Evolutionary conservation across 2,113 vertebrate species (phyloP).

Genomic region (Hydrochoerus hydrochaeris): DNA sequence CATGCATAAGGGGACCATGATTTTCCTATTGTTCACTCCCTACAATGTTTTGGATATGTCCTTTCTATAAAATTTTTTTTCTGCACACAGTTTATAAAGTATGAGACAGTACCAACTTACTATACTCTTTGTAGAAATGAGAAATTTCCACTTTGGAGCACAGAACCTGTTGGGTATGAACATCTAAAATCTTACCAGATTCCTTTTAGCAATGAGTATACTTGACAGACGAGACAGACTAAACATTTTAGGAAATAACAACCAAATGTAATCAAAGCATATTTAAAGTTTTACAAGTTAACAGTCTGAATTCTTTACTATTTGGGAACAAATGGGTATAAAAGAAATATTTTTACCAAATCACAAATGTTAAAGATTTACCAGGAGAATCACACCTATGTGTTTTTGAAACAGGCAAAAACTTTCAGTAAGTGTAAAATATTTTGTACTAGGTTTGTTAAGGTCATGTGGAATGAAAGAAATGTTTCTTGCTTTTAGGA

Average conservation of each 20-base stretch:
- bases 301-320: background rate
- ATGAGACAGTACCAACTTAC: background rate
- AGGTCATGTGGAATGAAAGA: background rate
- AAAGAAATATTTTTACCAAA: constrained; percentile 14
- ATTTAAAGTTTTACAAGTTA: background rate
- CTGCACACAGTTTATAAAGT: background rate
- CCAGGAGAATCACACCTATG: background rate
- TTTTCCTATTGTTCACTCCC: background rate
- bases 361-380: background rate
- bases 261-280: background rate
- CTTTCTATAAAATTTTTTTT: constrained; percentile 1
- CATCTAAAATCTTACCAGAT: background rate
- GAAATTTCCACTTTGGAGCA: background rate
- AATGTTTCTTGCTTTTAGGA: background rate
- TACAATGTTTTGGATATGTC: background rate
- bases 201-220: background rate
- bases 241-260: background rate
- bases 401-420: constrained; percentile 48
- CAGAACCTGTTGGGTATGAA: background rate
- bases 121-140: constrained; percentile 16
- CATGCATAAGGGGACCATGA: background rate
- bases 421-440: background rate
- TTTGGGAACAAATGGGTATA: background rate
- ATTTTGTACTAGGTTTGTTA: background rate
- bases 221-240: background rate